phyloP scores from a whole-genome alignment of 2,113 vertebrate species.

The Herpetotheres cachinnans region DNA sequence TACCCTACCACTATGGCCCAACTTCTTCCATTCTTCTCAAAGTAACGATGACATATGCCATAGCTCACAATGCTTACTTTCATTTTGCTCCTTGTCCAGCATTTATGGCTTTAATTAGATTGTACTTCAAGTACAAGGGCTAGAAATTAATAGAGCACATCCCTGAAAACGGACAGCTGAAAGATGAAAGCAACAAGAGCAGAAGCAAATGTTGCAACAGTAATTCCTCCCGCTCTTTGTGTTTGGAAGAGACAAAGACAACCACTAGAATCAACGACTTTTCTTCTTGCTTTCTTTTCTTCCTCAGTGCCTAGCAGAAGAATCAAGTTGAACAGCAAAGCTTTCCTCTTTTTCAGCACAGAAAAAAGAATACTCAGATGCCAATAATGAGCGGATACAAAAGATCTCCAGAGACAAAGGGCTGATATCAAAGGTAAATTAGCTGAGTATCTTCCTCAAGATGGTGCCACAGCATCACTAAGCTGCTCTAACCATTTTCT shows the following conservation, averaged over 20 bases:
- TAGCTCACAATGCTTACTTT: not conserved
- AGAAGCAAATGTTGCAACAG: not conserved
- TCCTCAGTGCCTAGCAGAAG: not conserved
- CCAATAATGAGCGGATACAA: not conserved
- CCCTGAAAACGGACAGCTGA: not conserved
- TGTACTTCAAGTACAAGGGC: not conserved
- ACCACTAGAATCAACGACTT: not conserved
- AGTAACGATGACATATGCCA: accelerated
- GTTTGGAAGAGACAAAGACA: not conserved
- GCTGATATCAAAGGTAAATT: not conserved
- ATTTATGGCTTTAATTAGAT: not conserved
- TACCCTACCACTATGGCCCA: not conserved
- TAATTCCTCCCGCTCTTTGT: not conserved
- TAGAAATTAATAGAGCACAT: not conserved
- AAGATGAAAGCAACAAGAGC: not conserved
- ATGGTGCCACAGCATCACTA: not conserved
- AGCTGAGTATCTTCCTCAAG: not conserved
- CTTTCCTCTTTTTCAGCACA: not conserved
- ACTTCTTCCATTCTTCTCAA: not conserved
- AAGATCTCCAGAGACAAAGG: not conserved
- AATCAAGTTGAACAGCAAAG: not conserved
- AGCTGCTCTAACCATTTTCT: not conserved
- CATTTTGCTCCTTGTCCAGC: not conserved
- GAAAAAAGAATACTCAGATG: not conserved
- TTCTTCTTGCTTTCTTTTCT: not conserved